phyloP scores from a whole-genome alignment of 1,140 invertebrate genomes.

The Heliconius eleuchia region DNA sequence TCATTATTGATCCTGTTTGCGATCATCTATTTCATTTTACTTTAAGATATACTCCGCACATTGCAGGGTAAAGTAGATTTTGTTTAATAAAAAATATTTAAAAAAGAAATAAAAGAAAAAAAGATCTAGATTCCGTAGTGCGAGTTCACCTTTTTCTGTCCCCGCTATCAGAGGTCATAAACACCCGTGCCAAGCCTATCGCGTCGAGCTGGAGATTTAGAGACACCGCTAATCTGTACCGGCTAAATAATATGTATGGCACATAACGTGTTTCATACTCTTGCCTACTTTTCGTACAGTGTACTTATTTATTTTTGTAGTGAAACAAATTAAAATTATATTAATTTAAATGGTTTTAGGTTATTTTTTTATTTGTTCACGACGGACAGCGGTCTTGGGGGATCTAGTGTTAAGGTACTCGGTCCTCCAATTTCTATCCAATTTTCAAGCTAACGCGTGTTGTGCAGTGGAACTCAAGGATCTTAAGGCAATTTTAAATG shows the following conservation, averaged over 20 bases:
- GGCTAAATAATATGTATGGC: slow-evolving; percentile 11
- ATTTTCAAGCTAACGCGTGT: too few relatives aligned
- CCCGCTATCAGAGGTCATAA: slow-evolving; percentile 19
- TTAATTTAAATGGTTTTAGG: too few relatives aligned
- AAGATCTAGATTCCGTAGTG: not conserved
- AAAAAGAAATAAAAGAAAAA: not conserved
- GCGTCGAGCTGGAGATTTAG: slow-evolving; percentile 17
- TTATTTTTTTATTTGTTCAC: too few relatives aligned
- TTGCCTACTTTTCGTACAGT: not conserved
- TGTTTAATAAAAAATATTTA: not conserved
- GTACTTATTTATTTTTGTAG: not conserved
- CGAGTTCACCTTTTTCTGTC: not conserved
- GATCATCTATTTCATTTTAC: too few relatives aligned
- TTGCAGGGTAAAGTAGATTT: too few relatives aligned
- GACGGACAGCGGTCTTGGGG: too few relatives aligned
- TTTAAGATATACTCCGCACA: too few relatives aligned
- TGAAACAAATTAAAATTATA: not conserved
- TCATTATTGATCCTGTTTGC: too few relatives aligned
- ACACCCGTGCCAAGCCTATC: slow-evolving; percentile 18
- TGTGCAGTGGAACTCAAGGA: too few relatives aligned
- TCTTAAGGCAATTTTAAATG: too few relatives aligned
- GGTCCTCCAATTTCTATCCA: too few relatives aligned
- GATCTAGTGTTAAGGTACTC: too few relatives aligned
- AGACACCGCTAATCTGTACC: slow-evolving; percentile 15
- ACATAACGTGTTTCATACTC: slow-evolving; percentile 1